Conservation (phyloP, 2,113 vertebrate genomes). For the Lates calcarifer region DNA sequence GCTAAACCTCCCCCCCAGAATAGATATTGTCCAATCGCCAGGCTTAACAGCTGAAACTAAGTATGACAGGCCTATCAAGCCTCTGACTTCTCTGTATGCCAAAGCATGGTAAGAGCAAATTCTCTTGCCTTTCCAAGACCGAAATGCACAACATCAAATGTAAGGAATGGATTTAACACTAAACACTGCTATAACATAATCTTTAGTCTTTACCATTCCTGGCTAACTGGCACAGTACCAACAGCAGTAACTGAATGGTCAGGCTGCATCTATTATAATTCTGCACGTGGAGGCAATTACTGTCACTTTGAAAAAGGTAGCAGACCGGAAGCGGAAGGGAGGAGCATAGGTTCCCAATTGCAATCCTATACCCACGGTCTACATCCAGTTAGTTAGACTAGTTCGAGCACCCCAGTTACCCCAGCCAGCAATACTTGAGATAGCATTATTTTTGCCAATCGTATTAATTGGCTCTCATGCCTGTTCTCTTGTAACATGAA, state of each 20-base stretch:
- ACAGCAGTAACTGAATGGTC: background rate
- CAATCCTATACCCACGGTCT: no score
- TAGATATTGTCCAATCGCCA: background rate
- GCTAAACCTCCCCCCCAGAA: background rate
- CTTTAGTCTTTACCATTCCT: background rate
- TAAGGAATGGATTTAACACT: background rate
- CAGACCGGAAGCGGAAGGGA: no score
- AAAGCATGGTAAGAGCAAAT: background rate
- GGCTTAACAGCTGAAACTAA: background rate
- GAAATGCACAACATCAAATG: background rate
- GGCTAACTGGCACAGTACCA: background rate
- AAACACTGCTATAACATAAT: background rate
- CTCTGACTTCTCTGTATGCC: background rate
- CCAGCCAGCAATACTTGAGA: no score
- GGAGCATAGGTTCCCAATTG: no score
- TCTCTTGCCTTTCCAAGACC: background rate
- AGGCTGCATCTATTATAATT: background rate
- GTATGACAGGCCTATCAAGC: background rate
- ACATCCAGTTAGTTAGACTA: no score
- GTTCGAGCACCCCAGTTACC: no score
- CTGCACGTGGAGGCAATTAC: no score
- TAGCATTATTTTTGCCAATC: no score
- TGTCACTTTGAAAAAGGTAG: no score
- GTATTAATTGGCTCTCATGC: no score
- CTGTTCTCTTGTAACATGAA: background rate